phyloP scores from a whole-genome alignment of 2,888 invertebrate species.

The Corbicula japonica region DNA sequence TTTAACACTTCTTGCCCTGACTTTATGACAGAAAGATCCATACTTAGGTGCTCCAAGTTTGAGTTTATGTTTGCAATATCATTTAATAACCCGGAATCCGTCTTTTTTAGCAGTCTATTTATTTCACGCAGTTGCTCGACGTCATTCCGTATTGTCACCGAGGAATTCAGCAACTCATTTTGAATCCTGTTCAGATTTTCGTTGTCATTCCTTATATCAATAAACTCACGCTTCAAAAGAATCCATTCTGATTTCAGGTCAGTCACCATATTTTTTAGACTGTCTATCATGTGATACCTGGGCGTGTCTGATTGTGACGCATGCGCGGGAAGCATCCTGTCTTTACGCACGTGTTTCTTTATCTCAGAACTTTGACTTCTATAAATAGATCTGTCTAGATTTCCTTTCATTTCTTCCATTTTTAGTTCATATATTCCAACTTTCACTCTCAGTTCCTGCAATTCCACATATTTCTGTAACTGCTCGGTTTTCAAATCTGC shows the following conservation, averaged over 20 bases:
- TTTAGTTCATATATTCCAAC: constrained; percentile 46
- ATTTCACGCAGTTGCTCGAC: constrained; percentile 23
- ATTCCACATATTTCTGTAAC: constrained; percentile 45
- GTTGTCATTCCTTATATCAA: constrained; percentile 74
- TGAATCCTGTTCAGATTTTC: constrained; percentile 65
- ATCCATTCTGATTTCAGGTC: constrained; percentile 85
- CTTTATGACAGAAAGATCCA: constrained; percentile 51
- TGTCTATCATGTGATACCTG: constrained; percentile 43
- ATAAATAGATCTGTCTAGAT: constrained; percentile 35
- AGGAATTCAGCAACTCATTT: constrained; percentile 62
- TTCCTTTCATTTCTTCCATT: constrained; percentile 42
- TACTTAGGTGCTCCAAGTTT: constrained; percentile 51
- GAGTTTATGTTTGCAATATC: constrained; percentile 49
- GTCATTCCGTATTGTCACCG: constrained; percentile 56
- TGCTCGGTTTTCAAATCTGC: constrained; percentile 66
- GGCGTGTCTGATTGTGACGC: constrained; percentile 48
- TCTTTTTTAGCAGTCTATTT: constrained; percentile 22
- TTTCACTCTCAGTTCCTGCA: constrained; percentile 44
- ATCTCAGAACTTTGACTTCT: constrained; percentile 28
- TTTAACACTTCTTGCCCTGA: constrained; percentile 37
- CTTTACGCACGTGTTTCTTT: constrained; percentile 56
- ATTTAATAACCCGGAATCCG: constrained; percentile 24
- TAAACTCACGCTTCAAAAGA: constrained; percentile 83
- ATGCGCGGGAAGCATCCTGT: constrained; percentile 38
- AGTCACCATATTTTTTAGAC: constrained; percentile 77